A percentile compares a stretch with the other conserved stretches of the same genome.
Conservation (phyloP, 2,113 vertebrate genomes). For the Promerops cafer region DNA sequence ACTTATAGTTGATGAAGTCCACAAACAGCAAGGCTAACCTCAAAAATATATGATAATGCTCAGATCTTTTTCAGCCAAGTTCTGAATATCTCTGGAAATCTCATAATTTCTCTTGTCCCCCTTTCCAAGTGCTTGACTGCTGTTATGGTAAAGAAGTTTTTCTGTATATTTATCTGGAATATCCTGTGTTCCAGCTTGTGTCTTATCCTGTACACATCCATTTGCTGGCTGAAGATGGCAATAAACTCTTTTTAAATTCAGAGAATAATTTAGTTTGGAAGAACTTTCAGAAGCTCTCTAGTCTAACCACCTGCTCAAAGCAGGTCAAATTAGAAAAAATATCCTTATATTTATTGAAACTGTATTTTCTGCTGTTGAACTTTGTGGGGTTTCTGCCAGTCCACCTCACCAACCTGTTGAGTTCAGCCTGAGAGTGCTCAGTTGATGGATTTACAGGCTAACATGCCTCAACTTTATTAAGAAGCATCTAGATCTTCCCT, state of each 20-base stretch:
- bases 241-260: background rate
- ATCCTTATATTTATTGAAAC: background rate
- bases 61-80: background rate
- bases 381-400: background rate
- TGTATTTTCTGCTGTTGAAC: background rate
- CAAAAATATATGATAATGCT: background rate
- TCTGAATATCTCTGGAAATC: background rate
- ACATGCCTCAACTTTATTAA: background rate
- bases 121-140: background rate
- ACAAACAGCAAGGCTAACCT: background rate
- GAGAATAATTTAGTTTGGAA: background rate
- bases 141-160: background rate
- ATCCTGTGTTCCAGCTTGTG: background rate
- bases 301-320: background rate
- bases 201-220: background rate
- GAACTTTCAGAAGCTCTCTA: background rate
- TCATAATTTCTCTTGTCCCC: rapidly evolving
- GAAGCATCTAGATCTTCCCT: background rate
- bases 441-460: background rate
- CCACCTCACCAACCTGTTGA: background rate
- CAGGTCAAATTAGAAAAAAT: background rate
- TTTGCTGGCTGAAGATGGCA: background rate
- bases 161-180: background rate
- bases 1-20: background rate
- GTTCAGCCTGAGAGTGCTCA: background rate